phyloP scores from a whole-genome alignment of 1,140 invertebrate genomes.

The Macrosteles quadrilineatus region DNA sequence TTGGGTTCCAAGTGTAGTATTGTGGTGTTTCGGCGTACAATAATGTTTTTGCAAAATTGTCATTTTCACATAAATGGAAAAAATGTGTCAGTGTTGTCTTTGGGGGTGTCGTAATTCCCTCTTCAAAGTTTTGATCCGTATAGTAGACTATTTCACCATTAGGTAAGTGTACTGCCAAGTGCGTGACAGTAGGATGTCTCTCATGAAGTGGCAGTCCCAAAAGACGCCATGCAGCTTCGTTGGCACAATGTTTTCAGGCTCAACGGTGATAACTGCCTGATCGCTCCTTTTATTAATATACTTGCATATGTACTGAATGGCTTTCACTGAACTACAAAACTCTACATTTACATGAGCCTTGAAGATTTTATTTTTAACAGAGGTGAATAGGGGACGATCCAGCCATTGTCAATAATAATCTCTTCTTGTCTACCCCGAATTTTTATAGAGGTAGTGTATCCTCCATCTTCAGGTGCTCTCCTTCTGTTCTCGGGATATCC shows the following conservation, averaged over 20 bases:
- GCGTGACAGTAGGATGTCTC: slow-evolving; percentile 46
- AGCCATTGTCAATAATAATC: slow-evolving; percentile 28
- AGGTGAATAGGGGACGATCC: slow-evolving; percentile 32
- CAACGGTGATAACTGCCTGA: too few relatives aligned
- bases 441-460: neutral
- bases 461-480: slow-evolving; percentile 37
- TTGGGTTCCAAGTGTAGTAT: slow-evolving; percentile 46
- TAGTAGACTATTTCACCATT: slow-evolving; percentile 42
- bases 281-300: too few relatives aligned
- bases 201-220: slow-evolving; percentile 47
- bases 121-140: slow-evolving; percentile 31
- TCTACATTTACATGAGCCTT: slow-evolving; percentile 31
- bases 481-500: slow-evolving; percentile 35
- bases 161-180: slow-evolving; percentile 50
- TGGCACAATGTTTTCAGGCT: too few relatives aligned
- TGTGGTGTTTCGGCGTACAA: slow-evolving; percentile 43
- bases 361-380: slow-evolving; percentile 33
- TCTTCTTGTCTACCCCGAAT: slow-evolving; percentile 18
- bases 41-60: slow-evolving; percentile 45
- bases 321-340: slow-evolving; percentile 3
- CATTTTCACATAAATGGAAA: slow-evolving; percentile 40
- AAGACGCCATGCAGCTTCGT: slow-evolving; percentile 51
- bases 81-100: slow-evolving; percentile 46
- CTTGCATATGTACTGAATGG: slow-evolving; percentile 49
- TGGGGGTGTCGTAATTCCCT: slow-evolving; percentile 29